These are phyloP conservation scores for Agonopterix arenella DNA, from an alignment of 2,888 invertebrate genomes.

Conservation along the genomic window DNA sequence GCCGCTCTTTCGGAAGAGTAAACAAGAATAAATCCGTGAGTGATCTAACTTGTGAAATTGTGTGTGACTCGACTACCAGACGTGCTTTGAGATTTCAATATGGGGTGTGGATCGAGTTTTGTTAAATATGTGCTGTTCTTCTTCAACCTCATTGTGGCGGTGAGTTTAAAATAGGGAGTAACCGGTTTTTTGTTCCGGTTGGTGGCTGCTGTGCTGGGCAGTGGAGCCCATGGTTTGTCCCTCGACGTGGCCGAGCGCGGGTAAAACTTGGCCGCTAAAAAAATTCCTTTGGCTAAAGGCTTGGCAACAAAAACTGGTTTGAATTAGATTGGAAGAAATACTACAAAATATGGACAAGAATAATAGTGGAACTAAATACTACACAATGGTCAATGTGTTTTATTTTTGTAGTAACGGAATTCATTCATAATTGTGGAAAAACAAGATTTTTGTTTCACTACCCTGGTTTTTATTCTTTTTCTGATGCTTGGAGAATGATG, in stretches of 20 bases:
- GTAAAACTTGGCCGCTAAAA: neutral
- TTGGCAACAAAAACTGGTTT: too few species aligned
- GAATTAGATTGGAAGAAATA: too few species aligned
- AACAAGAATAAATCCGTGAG: conserved; percentile 45
- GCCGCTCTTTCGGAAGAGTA: conserved; percentile 29
- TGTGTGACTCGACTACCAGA: conserved; percentile 42
- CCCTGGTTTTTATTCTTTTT: too few species aligned
- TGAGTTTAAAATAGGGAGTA: conserved; percentile 74
- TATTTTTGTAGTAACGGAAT: too few species aligned
- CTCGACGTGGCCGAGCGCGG: conserved; percentile 13
- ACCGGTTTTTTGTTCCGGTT: conserved; percentile 61
- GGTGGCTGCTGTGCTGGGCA: conserved; percentile 50
- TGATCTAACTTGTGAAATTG: conserved; percentile 52
- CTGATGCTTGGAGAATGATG: too few species aligned
- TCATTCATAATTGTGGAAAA: too few species aligned
- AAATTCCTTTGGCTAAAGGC: too few species aligned
- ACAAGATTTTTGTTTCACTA: too few species aligned
- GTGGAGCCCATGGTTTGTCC: conserved; percentile 29
- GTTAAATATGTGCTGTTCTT: conserved; percentile 89
- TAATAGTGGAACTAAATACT: too few species aligned
- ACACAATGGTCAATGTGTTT: too few species aligned
- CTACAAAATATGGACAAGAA: too few species aligned
- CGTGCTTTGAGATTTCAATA: conserved; percentile 48
- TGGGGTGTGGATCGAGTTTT: conserved; percentile 85
- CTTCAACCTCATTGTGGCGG: conserved; percentile 87